phyloP scores from a whole-genome alignment of 1,140 invertebrate genomes.

The Brevipalpus yothersi region DNA sequence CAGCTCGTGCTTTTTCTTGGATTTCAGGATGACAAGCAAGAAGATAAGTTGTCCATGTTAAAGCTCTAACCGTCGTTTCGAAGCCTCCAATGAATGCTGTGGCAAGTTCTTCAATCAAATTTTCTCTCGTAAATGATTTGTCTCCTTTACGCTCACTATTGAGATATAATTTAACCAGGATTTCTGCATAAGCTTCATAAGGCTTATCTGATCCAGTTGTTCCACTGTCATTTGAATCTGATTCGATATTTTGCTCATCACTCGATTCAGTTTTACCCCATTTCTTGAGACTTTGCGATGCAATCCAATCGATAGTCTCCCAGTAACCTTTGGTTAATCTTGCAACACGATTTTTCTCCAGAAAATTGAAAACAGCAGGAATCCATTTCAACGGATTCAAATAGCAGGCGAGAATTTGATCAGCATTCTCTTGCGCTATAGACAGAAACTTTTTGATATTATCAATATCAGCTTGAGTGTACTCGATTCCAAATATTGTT shows the following conservation, averaged over 20 bases:
- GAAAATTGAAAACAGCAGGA: not conserved
- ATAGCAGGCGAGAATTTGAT: not conserved
- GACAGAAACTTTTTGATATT: too few relatives aligned
- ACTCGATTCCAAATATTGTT: too few relatives aligned
- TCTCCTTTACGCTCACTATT: too few relatives aligned
- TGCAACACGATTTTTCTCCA: not conserved
- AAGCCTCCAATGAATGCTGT: conserved; percentile 15
- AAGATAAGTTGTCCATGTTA: conserved; percentile 23
- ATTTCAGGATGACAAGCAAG: conserved; percentile 22
- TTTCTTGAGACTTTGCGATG: not conserved
- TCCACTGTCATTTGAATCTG: too few relatives aligned
- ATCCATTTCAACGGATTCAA: not conserved
- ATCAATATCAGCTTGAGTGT: too few relatives aligned
- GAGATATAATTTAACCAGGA: too few relatives aligned
- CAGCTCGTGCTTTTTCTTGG: conserved; percentile 18
- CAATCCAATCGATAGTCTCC: not conserved
- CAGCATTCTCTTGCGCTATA: too few relatives aligned
- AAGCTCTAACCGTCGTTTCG: conserved; percentile 23
- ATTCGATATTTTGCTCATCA: too few relatives aligned
- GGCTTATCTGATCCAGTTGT: too few relatives aligned
- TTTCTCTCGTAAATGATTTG: too few relatives aligned
- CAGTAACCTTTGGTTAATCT: not conserved
- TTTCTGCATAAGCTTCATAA: too few relatives aligned
- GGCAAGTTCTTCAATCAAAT: too few relatives aligned
- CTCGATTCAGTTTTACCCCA: not conserved